Evolutionary conservation across 1,140 invertebrate genomes (phyloP).

Genomic region (Drosophila repleta): DNA sequence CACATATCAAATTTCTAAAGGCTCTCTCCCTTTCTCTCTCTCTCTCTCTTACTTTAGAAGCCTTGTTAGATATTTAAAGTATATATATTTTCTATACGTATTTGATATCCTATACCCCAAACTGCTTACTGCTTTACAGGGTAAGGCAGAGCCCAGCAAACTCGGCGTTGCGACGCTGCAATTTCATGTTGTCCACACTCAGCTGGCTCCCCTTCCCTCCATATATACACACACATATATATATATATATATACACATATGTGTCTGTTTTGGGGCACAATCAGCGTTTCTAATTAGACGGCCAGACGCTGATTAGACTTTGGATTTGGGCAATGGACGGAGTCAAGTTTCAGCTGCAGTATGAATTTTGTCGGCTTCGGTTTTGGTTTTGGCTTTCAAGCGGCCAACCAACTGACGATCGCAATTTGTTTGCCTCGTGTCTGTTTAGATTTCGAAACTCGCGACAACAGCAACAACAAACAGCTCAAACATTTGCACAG

Average conservation of each 20-base stretch:
- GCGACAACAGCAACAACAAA: constrained; percentile 36
- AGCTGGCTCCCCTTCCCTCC: too few species aligned
- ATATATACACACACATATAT: too few species aligned
- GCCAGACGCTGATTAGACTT: constrained; percentile 65
- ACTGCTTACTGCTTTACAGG: not conserved
- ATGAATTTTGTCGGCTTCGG: constrained; percentile 24
- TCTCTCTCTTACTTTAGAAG: too few species aligned
- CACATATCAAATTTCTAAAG: too few species aligned
- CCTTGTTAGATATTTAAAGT: too few species aligned
- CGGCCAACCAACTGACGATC: constrained; percentile 7
- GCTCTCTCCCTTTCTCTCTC: too few species aligned
- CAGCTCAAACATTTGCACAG: constrained; percentile 65
- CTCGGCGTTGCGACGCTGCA: constrained; percentile 38
- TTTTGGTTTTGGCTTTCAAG: constrained; percentile 21
- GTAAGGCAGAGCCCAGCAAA: constrained; percentile 3
- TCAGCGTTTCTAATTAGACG: constrained; percentile 69
- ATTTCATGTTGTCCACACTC: constrained; percentile 7
- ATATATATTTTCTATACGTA: not conserved
- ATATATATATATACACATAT: constrained; percentile 5
- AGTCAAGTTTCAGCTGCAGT: constrained; percentile 44
- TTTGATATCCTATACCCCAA: not conserved
- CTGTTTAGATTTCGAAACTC: constrained; percentile 32
- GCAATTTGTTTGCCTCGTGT: constrained; percentile 17
- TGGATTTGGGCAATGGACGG: constrained; percentile 42
- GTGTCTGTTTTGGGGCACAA: constrained; percentile 39